Evolutionary conservation across 2,113 vertebrate genomes (phyloP), one percentile per base, ranked within the genome.

Genomic region (Scomber scombrus): DNA sequence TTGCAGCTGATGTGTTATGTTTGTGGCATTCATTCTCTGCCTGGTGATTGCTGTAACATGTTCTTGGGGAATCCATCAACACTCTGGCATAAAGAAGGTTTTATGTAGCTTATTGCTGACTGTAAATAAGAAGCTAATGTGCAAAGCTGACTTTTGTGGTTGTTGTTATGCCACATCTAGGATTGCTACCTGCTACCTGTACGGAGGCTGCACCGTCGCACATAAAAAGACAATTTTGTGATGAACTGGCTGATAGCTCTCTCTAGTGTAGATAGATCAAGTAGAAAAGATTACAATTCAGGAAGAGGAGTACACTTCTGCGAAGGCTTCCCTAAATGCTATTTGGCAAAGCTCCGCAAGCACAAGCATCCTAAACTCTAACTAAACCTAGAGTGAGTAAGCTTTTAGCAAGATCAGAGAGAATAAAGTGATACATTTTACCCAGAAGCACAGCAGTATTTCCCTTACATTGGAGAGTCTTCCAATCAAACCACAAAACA

Each of bases 101-200:
- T 84, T 73, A 81, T 87, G 73, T 76, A 61, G 84, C 65, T 82
- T 81, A 84, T 81, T 72, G 81, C 71, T 55, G 56, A 75, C 81
- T 82, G 87, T 88, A 89, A 93, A 91, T 90, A 89, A 87, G 51
- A 14, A 68, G 60, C 65, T 81, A 77, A 90, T 81, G 87, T 76
- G 73, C 60, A 69, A 74, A 82, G 61, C 80, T 80, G 86, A 90
- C 90, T 86, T 86, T 85, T 80, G 76, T 69, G 56, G 68, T 66
- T 12, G 58, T 82, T 26, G 73, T 83, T 88, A 65, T 72, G 64
- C 29, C 69, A 76, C 72, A 75, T 73, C 46, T 52, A 56, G 62
- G 56, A 52, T 81, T 75, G 61, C 75, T 62, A 11, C 65, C 76
- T 34, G 67, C 43, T 26, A 26, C 23, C 23, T 11, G 9, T 57